Conservation (phyloP, 2,888 invertebrate genomes). For the Drosophila vallismaia region DNA sequence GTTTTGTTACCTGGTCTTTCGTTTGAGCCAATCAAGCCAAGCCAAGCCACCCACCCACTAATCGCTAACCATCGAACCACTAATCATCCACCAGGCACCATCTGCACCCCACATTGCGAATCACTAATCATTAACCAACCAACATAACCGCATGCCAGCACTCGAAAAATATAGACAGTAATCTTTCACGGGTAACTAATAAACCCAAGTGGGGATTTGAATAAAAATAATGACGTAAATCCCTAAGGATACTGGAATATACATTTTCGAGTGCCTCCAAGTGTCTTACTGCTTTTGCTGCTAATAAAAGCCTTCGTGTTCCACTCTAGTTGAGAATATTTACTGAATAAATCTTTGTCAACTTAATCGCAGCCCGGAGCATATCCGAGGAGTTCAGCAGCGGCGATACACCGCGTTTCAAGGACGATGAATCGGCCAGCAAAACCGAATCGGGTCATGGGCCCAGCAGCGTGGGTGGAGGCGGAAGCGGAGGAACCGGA, state of each 20-base stretch:
- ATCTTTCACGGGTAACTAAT: too few relatives aligned
- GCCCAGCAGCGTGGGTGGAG: conserved; percentile 70
- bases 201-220: too few relatives aligned
- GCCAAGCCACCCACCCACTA: conserved; percentile 46
- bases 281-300: conserved; percentile 46
- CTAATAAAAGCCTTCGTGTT: conserved; percentile 21
- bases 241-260: too few relatives aligned
- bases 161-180: conserved; percentile 9
- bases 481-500: conserved; percentile 61
- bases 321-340: background rate
- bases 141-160: conserved; percentile 30
- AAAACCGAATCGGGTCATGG: conserved; percentile 81
- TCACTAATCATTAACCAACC: conserved; percentile 40
- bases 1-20: conserved; percentile 39
- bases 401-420: conserved; percentile 89
- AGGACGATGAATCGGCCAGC: conserved; percentile 86
- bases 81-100: conserved; percentile 60
- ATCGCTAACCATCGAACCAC: conserved; percentile 51
- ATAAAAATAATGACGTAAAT: too few relatives aligned
- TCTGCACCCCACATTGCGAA: conserved; percentile 57
- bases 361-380: conserved; percentile 90
- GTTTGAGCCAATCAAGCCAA: conserved; percentile 40
- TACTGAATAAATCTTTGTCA: conserved; percentile 8
- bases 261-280: conserved; percentile 19
- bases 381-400: conserved; percentile 99